phyloP scores from a whole-genome alignment of 2,113 vertebrate genomes.

The Okapia johnstoni region DNA sequence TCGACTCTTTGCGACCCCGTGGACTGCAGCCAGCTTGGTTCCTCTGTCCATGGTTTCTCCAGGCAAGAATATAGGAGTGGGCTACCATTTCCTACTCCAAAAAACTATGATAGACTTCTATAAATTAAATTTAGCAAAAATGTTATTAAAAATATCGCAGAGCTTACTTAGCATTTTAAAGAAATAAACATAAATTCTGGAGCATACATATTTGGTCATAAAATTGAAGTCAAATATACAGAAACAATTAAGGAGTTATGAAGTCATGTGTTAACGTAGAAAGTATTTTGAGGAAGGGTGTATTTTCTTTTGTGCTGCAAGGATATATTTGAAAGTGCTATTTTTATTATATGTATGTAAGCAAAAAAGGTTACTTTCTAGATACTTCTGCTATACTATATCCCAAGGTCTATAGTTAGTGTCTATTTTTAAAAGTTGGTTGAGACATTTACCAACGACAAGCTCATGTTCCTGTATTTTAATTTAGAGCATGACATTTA shows the following conservation, averaged over 20 bases:
- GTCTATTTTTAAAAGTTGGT: background rate
- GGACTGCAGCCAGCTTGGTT: background rate
- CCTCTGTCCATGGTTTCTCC: background rate
- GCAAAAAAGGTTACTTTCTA: background rate
- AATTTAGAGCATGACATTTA: background rate
- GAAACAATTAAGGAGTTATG: background rate
- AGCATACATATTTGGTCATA: background rate
- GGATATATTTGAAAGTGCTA: background rate
- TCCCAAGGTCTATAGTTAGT: background rate
- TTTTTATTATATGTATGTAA: background rate
- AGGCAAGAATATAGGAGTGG: background rate
- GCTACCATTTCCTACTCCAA: background rate
- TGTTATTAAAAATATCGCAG: background rate
- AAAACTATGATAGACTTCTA: background rate
- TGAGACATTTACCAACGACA: background rate
- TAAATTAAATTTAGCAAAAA: background rate
- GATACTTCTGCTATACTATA: background rate
- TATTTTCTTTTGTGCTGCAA: background rate
- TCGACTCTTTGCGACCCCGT: accelerated
- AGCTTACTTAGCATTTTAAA: background rate
- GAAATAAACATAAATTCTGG: background rate
- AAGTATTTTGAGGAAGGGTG: background rate
- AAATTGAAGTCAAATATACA: background rate
- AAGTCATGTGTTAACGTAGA: background rate
- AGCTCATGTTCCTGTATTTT: background rate